phyloP scores from a whole-genome alignment of 2,113 vertebrate species.

The Callipepla californica region DNA sequence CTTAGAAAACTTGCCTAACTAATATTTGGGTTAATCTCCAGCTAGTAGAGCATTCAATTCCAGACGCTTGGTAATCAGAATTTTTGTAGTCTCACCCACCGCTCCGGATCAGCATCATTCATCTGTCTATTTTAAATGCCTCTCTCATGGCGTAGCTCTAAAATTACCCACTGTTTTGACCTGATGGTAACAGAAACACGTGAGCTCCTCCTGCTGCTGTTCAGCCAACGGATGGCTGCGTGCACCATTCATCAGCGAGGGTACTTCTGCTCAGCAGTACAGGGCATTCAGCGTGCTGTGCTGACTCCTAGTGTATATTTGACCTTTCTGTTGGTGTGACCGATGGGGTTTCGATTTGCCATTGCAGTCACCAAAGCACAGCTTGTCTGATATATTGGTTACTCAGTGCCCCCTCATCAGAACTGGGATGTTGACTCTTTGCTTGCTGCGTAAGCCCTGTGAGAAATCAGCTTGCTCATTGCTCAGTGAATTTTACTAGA shows the following conservation, averaged over 20 bases:
- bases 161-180: conserved; percentile 37
- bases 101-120: conserved; percentile 29
- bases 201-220: conserved; percentile 5
- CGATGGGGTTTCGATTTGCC: neutral
- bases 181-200: neutral
- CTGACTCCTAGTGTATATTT: neutral
- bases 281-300: neutral
- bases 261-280: neutral
- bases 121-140: conserved; percentile 38
- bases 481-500: neutral
- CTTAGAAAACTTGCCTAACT: conserved; percentile 37
- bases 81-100: conserved; percentile 32
- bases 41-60: neutral
- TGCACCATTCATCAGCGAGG: neutral
- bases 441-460: neutral
- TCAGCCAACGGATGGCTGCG: neutral
- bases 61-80: neutral
- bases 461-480: neutral
- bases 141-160: conserved; percentile 28
- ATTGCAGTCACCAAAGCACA: neutral
- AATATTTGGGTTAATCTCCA: conserved; percentile 34
- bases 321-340: neutral
- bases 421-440: neutral
- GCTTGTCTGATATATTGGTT: neutral
- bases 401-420: neutral